Percentiles rank a stretch among this genome's conserved stretches.
Evolutionary conservation across 1,140 invertebrate species (phyloP).

Genomic region (Copidosoma floridanum): DNA sequence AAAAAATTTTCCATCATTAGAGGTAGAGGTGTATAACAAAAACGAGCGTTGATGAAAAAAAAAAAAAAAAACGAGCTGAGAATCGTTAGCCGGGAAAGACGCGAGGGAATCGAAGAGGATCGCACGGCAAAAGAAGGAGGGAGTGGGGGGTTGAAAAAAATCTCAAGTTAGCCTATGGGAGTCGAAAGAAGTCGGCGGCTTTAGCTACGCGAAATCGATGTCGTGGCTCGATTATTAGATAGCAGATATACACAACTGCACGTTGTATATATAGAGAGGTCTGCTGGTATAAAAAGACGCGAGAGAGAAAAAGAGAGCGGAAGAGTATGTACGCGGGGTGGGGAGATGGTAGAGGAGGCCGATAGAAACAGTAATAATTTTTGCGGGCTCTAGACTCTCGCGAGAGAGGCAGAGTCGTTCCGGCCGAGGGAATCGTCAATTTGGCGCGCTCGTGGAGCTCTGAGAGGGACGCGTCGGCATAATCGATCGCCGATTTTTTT

Average conservation of each 20-base stretch:
- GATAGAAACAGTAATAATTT: conserved; percentile 12
- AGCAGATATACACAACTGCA: too few species aligned
- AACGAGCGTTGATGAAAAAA: too few species aligned
- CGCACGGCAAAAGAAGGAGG: too few species aligned
- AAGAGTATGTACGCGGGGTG: background rate
- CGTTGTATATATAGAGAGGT: background rate
- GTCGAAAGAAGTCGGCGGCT: background rate
- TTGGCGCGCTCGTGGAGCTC: background rate
- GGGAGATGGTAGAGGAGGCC: too few species aligned
- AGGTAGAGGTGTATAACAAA: too few species aligned
- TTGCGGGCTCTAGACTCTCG: too few species aligned
- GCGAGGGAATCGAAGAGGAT: too few species aligned
- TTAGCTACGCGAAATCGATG: conserved; percentile 1
- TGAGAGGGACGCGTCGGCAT: background rate
- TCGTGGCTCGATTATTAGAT: conserved; percentile 8
- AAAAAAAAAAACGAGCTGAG: too few species aligned
- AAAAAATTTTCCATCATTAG: too few species aligned
- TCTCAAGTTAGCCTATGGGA: background rate
- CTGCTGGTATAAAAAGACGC: conserved; percentile 2
- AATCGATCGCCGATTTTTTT: conserved; percentile 6
- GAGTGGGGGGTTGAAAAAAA: too few species aligned
- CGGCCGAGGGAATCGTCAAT: background rate
- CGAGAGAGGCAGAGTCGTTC: background rate
- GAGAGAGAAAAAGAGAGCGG: background rate
- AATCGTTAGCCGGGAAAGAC: too few species aligned